Evolutionary conservation across 2,888 invertebrate genomes (phyloP).

Genomic region (Pachliopta kotzebuea): DNA sequence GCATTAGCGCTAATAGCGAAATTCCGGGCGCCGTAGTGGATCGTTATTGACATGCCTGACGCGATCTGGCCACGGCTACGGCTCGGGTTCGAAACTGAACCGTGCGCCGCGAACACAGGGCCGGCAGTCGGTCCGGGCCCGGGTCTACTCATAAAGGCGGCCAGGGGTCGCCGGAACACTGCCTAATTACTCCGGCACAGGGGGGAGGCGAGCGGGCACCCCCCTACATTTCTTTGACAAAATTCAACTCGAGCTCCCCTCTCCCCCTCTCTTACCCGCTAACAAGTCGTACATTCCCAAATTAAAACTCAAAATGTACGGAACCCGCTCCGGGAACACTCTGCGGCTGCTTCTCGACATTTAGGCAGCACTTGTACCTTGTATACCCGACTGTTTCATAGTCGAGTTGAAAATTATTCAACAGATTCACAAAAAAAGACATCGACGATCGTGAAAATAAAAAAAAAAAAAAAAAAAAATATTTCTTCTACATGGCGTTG

Average conservation of each 20-base stretch:
- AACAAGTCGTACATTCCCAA: too few species aligned
- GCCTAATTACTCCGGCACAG: background rate
- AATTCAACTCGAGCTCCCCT: background rate
- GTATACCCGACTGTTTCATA: too few species aligned
- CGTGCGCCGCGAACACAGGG: background rate
- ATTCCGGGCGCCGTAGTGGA: background rate
- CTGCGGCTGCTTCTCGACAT: too few species aligned
- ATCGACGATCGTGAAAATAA: too few species aligned
- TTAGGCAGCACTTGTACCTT: too few species aligned
- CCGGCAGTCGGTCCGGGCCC: background rate
- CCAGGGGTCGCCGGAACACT: background rate
- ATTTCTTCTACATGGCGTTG: too few species aligned
- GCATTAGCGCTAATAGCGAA: slow-evolving; percentile 3
- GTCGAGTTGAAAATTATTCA: too few species aligned
- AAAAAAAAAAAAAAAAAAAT: too few species aligned
- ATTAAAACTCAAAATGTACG: too few species aligned
- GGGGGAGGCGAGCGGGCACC: background rate
- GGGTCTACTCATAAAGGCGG: background rate
- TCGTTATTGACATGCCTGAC: background rate
- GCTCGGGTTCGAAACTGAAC: background rate
- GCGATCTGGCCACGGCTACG: background rate
- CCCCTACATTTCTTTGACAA: background rate
- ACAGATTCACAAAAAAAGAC: too few species aligned
- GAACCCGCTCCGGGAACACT: too few species aligned
- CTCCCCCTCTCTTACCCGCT: too few species aligned